Evolutionary conservation across 2,888 invertebrate genomes (phyloP).

Genomic region (Tachina fera): DNA sequence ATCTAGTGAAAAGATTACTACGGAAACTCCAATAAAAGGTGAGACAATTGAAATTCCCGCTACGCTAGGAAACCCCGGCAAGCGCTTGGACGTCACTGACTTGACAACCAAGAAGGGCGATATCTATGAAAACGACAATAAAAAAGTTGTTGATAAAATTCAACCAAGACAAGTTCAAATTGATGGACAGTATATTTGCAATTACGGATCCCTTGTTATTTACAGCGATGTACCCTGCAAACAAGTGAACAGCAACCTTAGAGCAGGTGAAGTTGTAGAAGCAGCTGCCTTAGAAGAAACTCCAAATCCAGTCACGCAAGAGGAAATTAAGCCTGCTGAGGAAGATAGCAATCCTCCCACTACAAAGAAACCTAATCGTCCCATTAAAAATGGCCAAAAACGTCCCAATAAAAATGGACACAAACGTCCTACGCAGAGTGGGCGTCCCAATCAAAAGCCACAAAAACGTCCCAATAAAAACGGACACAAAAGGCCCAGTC

Average conservation of each 20-base stretch:
- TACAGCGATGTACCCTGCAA: slow-evolving; percentile 80
- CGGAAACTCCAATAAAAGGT: slow-evolving; percentile 18
- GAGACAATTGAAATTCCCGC: slow-evolving; percentile 41
- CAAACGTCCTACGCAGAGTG: neutral
- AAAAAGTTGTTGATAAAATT: slow-evolving; percentile 76
- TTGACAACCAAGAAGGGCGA: slow-evolving; percentile 78
- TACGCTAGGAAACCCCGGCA: slow-evolving; percentile 42
- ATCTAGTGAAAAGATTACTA: neutral
- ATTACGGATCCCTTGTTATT: slow-evolving; percentile 79
- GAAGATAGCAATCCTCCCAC: slow-evolving; percentile 2
- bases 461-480: slow-evolving; percentile 40
- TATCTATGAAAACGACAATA: slow-evolving; percentile 78
- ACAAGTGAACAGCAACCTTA: slow-evolving; percentile 73
- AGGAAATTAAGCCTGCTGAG: neutral
- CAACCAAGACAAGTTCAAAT: slow-evolving; percentile 75
- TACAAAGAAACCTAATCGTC: slow-evolving; percentile 44
- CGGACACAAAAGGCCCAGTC: slow-evolving; percentile 19
- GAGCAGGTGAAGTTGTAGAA: slow-evolving; percentile 70
- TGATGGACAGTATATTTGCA: slow-evolving; percentile 75
- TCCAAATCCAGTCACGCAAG: neutral
- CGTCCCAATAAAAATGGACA: slow-evolving; percentile 5
- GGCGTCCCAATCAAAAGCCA: neutral
- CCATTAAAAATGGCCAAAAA: slow-evolving; percentile 8
- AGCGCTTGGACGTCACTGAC: slow-evolving; percentile 77
- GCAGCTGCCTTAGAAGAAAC: neutral